Evolutionary conservation across 2,113 vertebrate genomes (phyloP).

Genomic region (Pelodiscus sinensis): DNA sequence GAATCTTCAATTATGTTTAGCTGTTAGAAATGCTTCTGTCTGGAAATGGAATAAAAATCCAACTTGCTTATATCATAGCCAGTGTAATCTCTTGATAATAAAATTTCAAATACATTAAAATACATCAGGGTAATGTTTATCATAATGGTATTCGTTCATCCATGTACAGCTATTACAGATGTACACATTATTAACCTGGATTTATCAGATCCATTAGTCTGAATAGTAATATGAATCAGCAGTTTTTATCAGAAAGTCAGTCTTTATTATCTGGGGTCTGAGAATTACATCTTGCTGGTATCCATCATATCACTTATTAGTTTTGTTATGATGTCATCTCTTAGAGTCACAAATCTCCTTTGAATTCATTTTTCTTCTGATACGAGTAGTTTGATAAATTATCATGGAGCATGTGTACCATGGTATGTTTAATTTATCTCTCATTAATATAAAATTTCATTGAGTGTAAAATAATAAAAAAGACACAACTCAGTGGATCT

Average conservation of each 20-base stretch:
- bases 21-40: background rate
- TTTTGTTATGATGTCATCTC: background rate
- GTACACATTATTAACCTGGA: background rate
- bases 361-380: background rate
- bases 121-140: background rate
- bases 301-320: background rate
- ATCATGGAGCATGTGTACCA: background rate
- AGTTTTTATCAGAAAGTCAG: slow-evolving; percentile 18
- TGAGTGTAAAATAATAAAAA: background rate
- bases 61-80: background rate
- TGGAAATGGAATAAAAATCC: background rate
- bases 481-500: background rate
- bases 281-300: slow-evolving; percentile 23
- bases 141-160: background rate
- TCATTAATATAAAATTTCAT: background rate
- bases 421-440: background rate
- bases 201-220: slow-evolving; percentile 51
- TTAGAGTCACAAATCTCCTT: background rate
- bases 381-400: background rate
- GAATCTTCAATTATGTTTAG: background rate
- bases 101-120: slow-evolving; percentile 55
- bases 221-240: slow-evolving; percentile 37
- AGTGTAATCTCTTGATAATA: slow-evolving; percentile 33
- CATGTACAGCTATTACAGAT: background rate
- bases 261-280: slow-evolving; percentile 16